Evolutionary conservation across 2,888 invertebrate species (phyloP), one percentile per base, ranked within the genome.

Genomic region (Xanthia icteritia): DNA sequence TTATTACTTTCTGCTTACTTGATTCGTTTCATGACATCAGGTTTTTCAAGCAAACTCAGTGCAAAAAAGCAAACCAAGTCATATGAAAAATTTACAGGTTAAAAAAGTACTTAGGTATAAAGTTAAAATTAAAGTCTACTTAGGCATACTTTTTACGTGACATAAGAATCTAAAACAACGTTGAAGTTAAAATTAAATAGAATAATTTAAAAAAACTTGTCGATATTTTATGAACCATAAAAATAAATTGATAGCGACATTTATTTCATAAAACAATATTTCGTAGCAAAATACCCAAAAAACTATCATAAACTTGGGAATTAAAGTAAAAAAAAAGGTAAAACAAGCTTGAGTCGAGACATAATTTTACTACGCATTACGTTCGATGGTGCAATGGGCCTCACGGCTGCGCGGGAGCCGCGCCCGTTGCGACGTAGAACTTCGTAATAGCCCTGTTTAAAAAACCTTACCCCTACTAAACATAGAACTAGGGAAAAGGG

Each of bases 401-500:
- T 85, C 83, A 74, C 70, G 42, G 56, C 67, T 66, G 73, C 73
- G 79, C 85, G 64, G 6, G 66, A 73, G 73, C 73, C 51, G 15
- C 42, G 45, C 45, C 45, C 69, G 45, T 42, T 60, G 73, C 83
- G 79, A 83, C 88, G 79, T 79, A 77, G 54, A 17, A 56, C 48
- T 23, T 80, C 73, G 73, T 86, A 79, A 88, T 76, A 60, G 64
- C 76, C 27, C 48, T 77, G 65, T 85, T 86, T 79, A 60, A 8
- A 27, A 15, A 15, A 45, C 42, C 11, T 42, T 45, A 3, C 6
- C n/a, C 4, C n/a, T 17, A 67, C 23, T 27, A 31, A n/a, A 51
- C 36, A 48, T 31, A 48, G 0, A 45, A 45, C 15, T n/a, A 11
- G 11, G 8, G 4, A 13, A 23, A 70, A 51, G 20, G 5, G 1